phyloP scores from a whole-genome alignment of 2,888 invertebrate genomes.

The Chironomus tentans region DNA sequence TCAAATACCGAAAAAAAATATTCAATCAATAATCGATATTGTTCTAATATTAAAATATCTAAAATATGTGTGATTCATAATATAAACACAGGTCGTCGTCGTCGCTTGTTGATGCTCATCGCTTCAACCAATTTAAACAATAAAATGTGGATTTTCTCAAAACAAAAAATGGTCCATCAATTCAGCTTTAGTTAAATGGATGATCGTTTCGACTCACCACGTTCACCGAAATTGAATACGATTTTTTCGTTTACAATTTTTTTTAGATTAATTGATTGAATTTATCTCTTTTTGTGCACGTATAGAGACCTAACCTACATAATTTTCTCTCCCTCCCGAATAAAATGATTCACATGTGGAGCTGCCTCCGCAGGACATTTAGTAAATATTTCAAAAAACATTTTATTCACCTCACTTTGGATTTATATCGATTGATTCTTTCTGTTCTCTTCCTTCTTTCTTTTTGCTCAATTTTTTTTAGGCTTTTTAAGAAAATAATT shows the following conservation, averaged over 20 bases:
- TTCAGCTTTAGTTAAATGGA: conserved; percentile 13
- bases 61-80: conserved; percentile 12
- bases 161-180: conserved; percentile 12
- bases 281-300: neutral
- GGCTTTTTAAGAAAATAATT: no score
- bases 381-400: conserved; percentile 19
- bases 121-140: neutral
- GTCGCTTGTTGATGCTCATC: neutral
- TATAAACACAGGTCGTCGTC: neutral
- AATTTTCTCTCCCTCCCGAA: neutral
- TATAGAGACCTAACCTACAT: conserved; percentile 4
- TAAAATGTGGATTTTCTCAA: neutral
- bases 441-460: neutral
- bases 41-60: conserved; percentile 10
- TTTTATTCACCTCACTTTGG: conserved; percentile 6
- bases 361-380: conserved; percentile 16
- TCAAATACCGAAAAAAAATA: neutral
- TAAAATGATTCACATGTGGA: neutral
- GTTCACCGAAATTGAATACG: neutral
- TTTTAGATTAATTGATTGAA: conserved; percentile 19
- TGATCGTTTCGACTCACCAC: neutral
- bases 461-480: no score
- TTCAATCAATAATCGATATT: conserved; percentile 21
- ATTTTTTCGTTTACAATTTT: no score
- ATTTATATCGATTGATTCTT: neutral